Evolutionary conservation across 2,797 vertebrate genomes (phyloP).

Genomic region (Peromyscus aztecus): DNA sequence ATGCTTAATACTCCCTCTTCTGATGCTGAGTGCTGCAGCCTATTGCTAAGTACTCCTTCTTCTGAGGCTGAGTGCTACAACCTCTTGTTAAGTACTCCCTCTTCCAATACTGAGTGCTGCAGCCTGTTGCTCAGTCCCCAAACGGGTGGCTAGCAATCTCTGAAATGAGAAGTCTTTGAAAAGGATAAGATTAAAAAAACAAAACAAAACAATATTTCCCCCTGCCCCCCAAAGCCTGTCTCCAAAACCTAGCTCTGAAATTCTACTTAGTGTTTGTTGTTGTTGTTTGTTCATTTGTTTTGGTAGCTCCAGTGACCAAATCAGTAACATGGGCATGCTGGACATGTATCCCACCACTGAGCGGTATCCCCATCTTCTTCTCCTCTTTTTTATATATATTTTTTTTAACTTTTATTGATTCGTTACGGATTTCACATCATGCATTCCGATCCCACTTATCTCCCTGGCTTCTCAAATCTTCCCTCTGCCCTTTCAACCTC

Average conservation of each 20-base stretch:
- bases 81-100: too few relatives aligned
- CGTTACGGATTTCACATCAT: too few relatives aligned
- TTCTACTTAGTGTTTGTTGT: neutral
- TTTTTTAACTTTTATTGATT: too few relatives aligned
- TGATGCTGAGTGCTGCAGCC: neutral
- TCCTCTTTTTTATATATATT: too few relatives aligned
- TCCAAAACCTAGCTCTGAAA: neutral
- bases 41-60: too few relatives aligned
- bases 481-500: too few relatives aligned
- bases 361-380: neutral
- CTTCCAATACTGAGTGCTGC: too few relatives aligned
- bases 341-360: neutral
- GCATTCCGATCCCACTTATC: too few relatives aligned
- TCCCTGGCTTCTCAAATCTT: too few relatives aligned
- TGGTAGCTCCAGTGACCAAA: neutral
- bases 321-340: neutral
- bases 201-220: neutral
- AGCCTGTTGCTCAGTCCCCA: neutral
- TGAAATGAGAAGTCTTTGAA: neutral
- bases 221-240: neutral
- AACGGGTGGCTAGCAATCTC: neutral
- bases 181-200: neutral
- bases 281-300: neutral
- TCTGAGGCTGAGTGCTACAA: too few relatives aligned
- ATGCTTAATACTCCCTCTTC: neutral